Evolutionary conservation across 2,113 vertebrate species (phyloP).

Genomic region (Phalacrocorax aristotelis): DNA sequence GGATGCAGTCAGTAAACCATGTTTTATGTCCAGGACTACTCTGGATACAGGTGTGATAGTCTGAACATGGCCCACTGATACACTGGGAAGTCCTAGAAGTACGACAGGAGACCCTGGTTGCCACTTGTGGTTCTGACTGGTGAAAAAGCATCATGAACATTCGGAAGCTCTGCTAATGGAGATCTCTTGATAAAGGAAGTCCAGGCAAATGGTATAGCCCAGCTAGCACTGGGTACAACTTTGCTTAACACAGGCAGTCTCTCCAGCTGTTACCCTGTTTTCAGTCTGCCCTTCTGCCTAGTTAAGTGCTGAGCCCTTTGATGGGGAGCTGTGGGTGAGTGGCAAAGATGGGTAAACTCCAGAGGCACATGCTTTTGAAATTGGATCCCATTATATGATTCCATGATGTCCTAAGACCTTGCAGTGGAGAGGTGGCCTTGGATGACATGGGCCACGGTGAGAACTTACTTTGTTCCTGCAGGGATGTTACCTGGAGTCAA

Average conservation of each 20-base stretch:
- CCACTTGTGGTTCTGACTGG: neutral
- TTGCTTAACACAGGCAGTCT: neutral
- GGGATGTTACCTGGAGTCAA: neutral
- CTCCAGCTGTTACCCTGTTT: neutral
- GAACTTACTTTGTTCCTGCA: neutral
- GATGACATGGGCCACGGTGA: neutral
- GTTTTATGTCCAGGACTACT: neutral
- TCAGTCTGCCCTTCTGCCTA: neutral
- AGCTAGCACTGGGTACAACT: neutral
- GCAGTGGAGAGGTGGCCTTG: neutral
- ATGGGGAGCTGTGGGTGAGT: neutral
- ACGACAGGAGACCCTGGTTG: neutral
- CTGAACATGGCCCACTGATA: neutral
- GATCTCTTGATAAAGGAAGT: neutral
- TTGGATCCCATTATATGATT: neutral
- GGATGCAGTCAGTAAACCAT: neutral
- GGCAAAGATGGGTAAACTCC: neutral
- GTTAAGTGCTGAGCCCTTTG: neutral
- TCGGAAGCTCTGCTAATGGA: neutral
- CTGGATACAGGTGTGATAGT: neutral
- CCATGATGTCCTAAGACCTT: neutral
- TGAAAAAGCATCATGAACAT: neutral
- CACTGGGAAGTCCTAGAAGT: neutral
- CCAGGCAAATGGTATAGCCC: neutral
- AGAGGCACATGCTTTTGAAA: neutral